These are phyloP conservation scores for Myiothlypis chrysogaster DNA, from an alignment of 2,797 vertebrate genomes.

Conservation along the genomic window DNA sequence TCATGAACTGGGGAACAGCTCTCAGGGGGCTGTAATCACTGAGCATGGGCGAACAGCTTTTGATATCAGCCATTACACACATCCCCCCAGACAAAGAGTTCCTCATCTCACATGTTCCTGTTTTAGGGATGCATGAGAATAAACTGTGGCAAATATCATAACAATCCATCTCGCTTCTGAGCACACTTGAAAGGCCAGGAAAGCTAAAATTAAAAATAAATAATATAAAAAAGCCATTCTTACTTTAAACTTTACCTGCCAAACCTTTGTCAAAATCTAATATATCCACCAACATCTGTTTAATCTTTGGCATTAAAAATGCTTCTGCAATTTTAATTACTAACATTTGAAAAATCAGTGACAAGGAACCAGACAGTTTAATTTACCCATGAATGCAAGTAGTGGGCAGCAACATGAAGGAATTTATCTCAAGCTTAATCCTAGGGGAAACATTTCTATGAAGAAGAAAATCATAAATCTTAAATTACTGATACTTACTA, in stretches of 20 bases:
- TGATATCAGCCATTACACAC: not conserved
- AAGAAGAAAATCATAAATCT: not conserved
- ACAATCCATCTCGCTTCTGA: not conserved
- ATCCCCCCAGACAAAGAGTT: not conserved
- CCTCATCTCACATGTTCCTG: not conserved
- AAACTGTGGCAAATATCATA: not conserved
- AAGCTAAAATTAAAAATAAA: not conserved
- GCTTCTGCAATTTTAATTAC: constrained; percentile 18
- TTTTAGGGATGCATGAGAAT: not conserved
- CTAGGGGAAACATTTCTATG: not conserved
- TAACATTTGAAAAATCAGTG: not conserved
- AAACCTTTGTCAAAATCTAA: not conserved
- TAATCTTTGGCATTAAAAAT: not conserved
- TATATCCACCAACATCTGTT: not conserved
- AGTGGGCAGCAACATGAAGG: not conserved
- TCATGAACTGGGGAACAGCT: not conserved
- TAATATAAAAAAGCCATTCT: not conserved
- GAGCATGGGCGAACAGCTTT: not conserved
- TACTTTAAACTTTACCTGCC: not conserved
- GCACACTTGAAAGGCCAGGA: not conserved
- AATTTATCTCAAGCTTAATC: constrained; percentile 27
- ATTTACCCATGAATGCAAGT: not conserved
- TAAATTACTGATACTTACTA: not conserved
- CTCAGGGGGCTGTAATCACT: not conserved
- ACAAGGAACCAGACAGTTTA: not conserved